Conservation (phyloP, 2,888 invertebrate genomes). For the Helicoverpa assulta region DNA sequence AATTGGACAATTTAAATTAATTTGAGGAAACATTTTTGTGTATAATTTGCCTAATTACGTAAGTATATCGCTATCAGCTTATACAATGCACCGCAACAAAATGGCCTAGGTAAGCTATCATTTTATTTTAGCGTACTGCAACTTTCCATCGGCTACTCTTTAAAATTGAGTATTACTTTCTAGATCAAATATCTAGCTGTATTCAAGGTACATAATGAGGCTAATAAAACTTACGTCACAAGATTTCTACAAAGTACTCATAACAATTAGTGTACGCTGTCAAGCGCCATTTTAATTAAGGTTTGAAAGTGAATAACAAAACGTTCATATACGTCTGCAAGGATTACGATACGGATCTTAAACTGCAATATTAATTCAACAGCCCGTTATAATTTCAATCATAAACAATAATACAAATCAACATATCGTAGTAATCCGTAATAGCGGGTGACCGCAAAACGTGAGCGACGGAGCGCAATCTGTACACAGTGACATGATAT, state of each 20-base stretch:
- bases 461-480: conserved; percentile 68
- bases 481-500: conserved; percentile 62
- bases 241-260: conserved; percentile 2
- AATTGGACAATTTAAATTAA: neutral
- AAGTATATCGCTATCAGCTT: conserved; percentile 42
- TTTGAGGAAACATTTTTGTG: neutral
- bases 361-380: conserved; percentile 72
- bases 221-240: conserved; percentile 26
- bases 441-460: conserved; percentile 71
- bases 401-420: conserved; percentile 73
- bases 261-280: conserved; percentile 53
- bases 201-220: conserved; percentile 13
- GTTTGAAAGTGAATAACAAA: conserved; percentile 46
- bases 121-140: conserved; percentile 51
- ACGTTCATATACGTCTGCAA: conserved; percentile 58
- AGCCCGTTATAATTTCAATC: conserved; percentile 69
- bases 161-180: conserved; percentile 44
- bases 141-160: conserved; percentile 44
- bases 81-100: conserved; percentile 8
- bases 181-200: conserved; percentile 45
- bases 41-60: too few species aligned
- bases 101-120: conserved; percentile 46
- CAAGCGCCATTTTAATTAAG: conserved; percentile 62
- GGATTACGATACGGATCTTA: conserved; percentile 69
- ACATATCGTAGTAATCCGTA: conserved; percentile 68